Evolutionary conservation across 1,140 invertebrate species (phyloP), one percentile per base, ranked within the genome.

Genomic region (Macrobrachium nipponense): DNA sequence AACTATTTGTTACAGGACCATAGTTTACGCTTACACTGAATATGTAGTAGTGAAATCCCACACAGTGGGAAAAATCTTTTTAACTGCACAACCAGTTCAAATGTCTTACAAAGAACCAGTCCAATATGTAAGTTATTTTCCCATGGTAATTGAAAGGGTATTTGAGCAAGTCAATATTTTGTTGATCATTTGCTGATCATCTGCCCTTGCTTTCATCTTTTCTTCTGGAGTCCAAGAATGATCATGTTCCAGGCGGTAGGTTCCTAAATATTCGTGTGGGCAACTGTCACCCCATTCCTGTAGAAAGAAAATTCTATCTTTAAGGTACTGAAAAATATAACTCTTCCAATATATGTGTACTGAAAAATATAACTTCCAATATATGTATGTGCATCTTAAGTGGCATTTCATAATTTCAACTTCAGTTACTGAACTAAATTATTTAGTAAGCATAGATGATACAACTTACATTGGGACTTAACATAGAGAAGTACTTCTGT

Each of bases 401-500:
- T n/a, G 51, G 51, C 8, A 20, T 80, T 27, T 17, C 23, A 44
- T 51, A 81, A 43, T 68, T 68, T 11, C 68, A 70, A 27, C 18
- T 78, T 66, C 18, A 51, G 6, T 11, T 15, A 43, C 12, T 70
- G 11, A 6, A 51, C 18, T 80, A 59, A 20, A 73, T 18, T 59
- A 76, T n/a, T 36, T 8, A 6, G 20, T 20, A 60, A 79, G 70
- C 14, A 62, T 18, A 51, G 3, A 36, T 43, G 17, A 68, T 36
- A 59, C 51, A 20, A 23, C 89, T 89, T 90, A 95, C 95, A 91
- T 94, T 90, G 62, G 95, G 95, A 85, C 94, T 95, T 14, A 96
- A 89, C 91, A 96, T 94, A 60, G 95, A 95, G 88, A 96, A 94
- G 90, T 95, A 95, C 80, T 89, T 90, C 88, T 94, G 93, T 36